A percentile compares a stretch with the other conserved stretches of the same genome.
phyloP scores from a whole-genome alignment of 2,797 vertebrate genomes.

The Melanotaenia parkinsoni region DNA sequence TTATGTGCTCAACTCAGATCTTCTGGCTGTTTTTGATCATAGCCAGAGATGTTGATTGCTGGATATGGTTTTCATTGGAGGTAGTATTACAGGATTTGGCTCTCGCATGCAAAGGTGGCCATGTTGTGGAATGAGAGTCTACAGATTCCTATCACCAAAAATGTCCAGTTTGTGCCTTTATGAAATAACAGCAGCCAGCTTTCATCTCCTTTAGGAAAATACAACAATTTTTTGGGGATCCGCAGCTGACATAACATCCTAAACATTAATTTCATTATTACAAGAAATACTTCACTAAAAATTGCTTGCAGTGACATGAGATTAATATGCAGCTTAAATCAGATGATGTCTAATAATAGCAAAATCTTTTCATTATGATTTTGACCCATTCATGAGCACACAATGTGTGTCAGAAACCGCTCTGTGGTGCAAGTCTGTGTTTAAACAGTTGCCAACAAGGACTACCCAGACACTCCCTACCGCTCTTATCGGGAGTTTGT shows the following conservation, averaged over 20 bases:
- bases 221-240: too few species aligned
- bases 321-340: not conserved
- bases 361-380: not conserved
- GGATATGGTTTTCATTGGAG: not conserved
- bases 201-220: not conserved
- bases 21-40: conserved; percentile 11
- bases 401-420: conserved; percentile 3
- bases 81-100: not conserved
- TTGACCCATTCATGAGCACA: not conserved
- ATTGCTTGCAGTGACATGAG: not conserved
- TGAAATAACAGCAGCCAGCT: not conserved
- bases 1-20: conserved; percentile 6
- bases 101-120: not conserved
- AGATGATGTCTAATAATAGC: not conserved
- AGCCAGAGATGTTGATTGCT: conserved; percentile 5
- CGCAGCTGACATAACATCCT: not conserved
- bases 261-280: not conserved
- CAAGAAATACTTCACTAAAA: not conserved
- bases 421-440: conserved; percentile 11
- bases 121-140: conserved; percentile 1
- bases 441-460: conserved; percentile 30
- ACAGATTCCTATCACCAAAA: not conserved
- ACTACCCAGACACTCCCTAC: conserved; percentile 65
- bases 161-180: not conserved
- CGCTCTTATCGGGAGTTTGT: conserved; percentile 66